Conservation (phyloP, 2,113 vertebrate species). For the Pelobates fuscus region DNA sequence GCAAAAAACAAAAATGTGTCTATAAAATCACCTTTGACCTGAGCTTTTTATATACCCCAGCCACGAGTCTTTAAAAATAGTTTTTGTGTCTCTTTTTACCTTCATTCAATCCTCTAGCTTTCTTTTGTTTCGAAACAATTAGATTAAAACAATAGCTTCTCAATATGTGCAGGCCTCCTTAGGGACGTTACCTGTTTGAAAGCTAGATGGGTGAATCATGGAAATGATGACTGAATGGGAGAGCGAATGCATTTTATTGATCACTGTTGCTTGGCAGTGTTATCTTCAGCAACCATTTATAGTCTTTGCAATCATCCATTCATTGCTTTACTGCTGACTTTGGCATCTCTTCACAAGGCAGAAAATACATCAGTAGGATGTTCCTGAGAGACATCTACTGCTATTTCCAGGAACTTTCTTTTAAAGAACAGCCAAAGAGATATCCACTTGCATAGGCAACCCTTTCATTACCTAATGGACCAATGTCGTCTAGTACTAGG, state of each 20-base stretch:
- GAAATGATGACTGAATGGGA: not conserved
- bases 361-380: not conserved
- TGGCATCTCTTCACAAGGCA: not conserved
- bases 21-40: too few relatives aligned
- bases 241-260: not conserved
- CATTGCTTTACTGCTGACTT: not conserved
- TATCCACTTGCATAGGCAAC: not conserved
- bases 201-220: not conserved
- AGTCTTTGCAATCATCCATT: not conserved
- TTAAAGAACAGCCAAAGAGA: not conserved
- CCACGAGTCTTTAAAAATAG: too few relatives aligned
- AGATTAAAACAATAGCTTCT: not conserved
- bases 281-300: conserved; percentile 1
- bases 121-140: not conserved
- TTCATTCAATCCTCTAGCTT: not conserved
- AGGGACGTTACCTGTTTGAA: not conserved
- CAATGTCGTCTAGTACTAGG: too few relatives aligned
- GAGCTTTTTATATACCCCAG: too few relatives aligned
- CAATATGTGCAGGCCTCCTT: not conserved
- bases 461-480: too few relatives aligned
- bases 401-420: not conserved
- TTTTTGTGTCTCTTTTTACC: not conserved
- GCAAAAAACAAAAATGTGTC: too few relatives aligned
- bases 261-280: not conserved
- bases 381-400: not conserved